These are phyloP conservation scores for Sceloporus undulatus DNA, from an alignment of 2,113 vertebrate species.

Conservation along the genomic window DNA sequence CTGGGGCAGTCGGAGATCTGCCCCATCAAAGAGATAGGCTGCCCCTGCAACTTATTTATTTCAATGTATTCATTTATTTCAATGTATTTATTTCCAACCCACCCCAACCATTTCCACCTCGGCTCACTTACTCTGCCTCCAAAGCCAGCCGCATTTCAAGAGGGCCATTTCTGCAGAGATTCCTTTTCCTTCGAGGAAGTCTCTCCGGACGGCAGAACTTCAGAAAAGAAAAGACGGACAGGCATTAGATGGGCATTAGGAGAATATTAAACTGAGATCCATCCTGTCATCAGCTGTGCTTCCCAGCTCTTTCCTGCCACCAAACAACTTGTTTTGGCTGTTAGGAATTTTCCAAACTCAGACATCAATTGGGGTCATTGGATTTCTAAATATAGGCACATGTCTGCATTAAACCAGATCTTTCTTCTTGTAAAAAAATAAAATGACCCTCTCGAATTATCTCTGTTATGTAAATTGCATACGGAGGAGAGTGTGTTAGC, in stretches of 20 bases:
- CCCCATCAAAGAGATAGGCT: too few species aligned
- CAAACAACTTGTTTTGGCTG: not conserved
- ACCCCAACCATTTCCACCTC: not conserved
- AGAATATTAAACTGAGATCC: not conserved
- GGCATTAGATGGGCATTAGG: too few species aligned
- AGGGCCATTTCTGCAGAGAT: conserved; percentile 82
- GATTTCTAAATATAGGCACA: conserved; percentile 35
- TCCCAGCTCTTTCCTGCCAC: not conserved
- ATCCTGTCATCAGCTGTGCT: not conserved
- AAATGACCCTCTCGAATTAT: conserved; percentile 35
- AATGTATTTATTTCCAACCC: not conserved
- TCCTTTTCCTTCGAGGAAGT: not conserved
- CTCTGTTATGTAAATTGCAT: not conserved
- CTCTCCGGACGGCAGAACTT: not conserved
- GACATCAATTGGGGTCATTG: accelerated
- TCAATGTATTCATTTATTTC: too few species aligned
- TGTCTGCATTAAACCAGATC: not conserved
- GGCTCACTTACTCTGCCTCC: conserved; percentile 92
- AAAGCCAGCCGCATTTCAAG: conserved; percentile 94
- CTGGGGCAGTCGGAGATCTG: too few species aligned
- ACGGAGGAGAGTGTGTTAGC: conserved; percentile 20
- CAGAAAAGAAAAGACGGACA: accelerated
- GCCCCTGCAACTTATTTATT: too few species aligned
- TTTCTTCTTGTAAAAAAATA: not conserved
- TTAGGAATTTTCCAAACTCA: not conserved